phyloP scores from a whole-genome alignment of 2,113 vertebrate genomes.

The Bubo blakistoni region DNA sequence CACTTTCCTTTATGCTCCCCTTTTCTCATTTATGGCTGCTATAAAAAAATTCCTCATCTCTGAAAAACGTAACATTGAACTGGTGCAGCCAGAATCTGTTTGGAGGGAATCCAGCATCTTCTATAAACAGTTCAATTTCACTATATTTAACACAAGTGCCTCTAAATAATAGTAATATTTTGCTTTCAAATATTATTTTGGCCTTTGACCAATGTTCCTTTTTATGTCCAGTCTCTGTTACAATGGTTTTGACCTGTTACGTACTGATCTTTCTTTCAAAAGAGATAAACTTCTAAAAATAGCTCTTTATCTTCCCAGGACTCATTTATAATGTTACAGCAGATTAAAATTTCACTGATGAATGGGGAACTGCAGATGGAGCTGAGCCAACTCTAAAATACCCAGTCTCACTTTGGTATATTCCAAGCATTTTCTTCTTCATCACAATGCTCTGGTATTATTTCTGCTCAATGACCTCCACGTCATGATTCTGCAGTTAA shows the following conservation, averaged over 20 bases:
- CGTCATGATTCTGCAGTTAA: neutral
- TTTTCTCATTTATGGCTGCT: neutral
- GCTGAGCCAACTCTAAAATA: slow-evolving; percentile 50
- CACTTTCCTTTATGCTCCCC: neutral
- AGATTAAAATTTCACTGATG: slow-evolving; percentile 51
- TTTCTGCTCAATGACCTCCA: slow-evolving; percentile 13
- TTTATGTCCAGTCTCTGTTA: slow-evolving; percentile 20
- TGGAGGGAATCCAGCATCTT: slow-evolving; percentile 44
- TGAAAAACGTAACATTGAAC: slow-evolving; percentile 21
- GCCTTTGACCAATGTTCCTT: slow-evolving; percentile 40
- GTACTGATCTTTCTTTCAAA: slow-evolving; percentile 27
- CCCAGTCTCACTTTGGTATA: neutral
- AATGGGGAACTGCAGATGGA: slow-evolving; percentile 26
- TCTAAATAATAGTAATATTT: slow-evolving; percentile 42
- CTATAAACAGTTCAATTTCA: slow-evolving; percentile 63
- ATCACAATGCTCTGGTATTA: slow-evolving; percentile 29
- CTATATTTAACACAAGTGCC: slow-evolving; percentile 29
- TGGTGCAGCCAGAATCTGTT: slow-evolving; percentile 25
- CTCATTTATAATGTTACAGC: slow-evolving; percentile 50
- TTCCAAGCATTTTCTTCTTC: slow-evolving; percentile 46
- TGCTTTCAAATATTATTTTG: slow-evolving; percentile 58
- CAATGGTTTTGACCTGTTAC: slow-evolving; percentile 20
- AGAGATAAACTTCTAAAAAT: slow-evolving; percentile 46
- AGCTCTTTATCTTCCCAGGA: slow-evolving; percentile 31
- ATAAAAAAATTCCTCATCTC: neutral